Evolutionary conservation across 1,140 invertebrate species (phyloP).

Genomic region (Branchinecta lindahli): DNA sequence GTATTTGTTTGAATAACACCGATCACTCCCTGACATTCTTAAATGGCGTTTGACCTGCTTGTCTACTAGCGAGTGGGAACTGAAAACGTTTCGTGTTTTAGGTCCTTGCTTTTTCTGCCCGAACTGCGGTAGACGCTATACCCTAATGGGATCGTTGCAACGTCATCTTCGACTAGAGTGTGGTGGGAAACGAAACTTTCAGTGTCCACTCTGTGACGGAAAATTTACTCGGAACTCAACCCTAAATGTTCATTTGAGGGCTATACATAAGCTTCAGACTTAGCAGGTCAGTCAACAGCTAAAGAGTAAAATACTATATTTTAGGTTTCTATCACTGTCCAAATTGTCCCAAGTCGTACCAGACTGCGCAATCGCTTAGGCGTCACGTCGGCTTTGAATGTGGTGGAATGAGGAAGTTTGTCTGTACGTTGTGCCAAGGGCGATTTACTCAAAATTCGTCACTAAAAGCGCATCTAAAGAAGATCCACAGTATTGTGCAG

Average conservation of each 20-base stretch:
- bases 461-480: too few species aligned
- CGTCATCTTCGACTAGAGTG: not conserved
- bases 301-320: too few species aligned
- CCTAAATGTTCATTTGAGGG: not conserved
- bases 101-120: not conserved
- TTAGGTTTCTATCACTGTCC: conserved; percentile 1
- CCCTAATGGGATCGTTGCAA: not conserved
- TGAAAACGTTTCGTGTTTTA: not conserved
- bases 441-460: too few species aligned
- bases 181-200: conserved; percentile 3
- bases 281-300: not conserved
- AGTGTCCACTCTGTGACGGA: not conserved
- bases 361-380: not conserved
- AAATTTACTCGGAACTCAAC: not conserved
- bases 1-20: too few species aligned
- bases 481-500: too few species aligned
- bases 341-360: conserved; percentile 5
- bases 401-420: not conserved
- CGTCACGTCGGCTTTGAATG: conserved; percentile 10
- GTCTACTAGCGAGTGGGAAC: too few species aligned
- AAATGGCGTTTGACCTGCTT: too few species aligned
- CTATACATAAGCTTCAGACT: not conserved
- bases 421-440: not conserved
- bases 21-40: too few species aligned
- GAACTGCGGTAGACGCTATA: not conserved